Conservation (phyloP, 2,797 vertebrate species). For the Chiloscyllium punctatum region DNA sequence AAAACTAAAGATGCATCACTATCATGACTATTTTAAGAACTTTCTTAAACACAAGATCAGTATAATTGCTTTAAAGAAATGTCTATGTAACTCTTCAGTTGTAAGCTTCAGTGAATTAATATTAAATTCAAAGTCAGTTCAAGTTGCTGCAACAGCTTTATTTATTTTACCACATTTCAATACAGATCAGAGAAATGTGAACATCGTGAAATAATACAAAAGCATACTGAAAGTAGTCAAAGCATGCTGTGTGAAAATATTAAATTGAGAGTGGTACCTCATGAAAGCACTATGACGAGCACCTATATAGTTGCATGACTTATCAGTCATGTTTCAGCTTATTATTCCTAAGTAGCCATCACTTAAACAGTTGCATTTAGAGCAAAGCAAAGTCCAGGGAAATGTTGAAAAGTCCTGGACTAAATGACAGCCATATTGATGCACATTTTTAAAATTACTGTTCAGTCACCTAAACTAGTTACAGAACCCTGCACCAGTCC, state of each 20-base stretch:
- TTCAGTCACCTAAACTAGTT: not conserved
- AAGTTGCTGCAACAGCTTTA: slow-evolving; percentile 20
- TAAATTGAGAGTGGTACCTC: not conserved
- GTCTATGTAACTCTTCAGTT: not conserved
- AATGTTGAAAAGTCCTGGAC: slow-evolving; percentile 8
- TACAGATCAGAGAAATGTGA: slow-evolving; percentile 33
- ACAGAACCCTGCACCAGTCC: not conserved
- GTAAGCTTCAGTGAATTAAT: not conserved
- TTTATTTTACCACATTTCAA: slow-evolving; percentile 30
- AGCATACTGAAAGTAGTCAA: slow-evolving; percentile 21
- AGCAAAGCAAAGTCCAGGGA: not conserved
- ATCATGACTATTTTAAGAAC: too few species aligned
- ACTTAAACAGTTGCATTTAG: not conserved
- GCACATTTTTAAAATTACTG: not conserved
- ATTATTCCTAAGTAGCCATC: not conserved
- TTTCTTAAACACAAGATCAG: not conserved
- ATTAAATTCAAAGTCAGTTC: slow-evolving; percentile 8
- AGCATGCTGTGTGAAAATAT: not conserved
- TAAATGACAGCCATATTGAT: not conserved
- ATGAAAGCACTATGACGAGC: not conserved
- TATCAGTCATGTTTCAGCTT: slow-evolving; percentile 13
- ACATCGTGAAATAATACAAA: slow-evolving; percentile 33
- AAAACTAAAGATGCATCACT: not conserved
- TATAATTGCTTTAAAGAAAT: not conserved
- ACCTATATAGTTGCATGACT: not conserved